Evolutionary conservation across 2,797 vertebrate genomes (phyloP).

Genomic region (Enteromius treurensis): DNA sequence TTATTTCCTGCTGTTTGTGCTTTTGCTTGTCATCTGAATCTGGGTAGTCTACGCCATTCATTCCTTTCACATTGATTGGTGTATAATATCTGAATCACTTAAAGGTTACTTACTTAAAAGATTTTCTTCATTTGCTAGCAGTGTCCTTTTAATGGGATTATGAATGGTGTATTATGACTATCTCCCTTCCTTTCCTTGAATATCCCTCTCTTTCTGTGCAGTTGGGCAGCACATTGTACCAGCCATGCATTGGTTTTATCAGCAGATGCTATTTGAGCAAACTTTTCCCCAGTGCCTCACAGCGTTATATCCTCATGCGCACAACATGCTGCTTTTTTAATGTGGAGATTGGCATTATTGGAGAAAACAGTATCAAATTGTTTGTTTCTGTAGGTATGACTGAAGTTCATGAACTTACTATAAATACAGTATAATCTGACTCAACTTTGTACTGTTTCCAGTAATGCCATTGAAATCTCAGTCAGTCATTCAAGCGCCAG

Average conservation of each 20-base stretch:
- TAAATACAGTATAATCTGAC: background rate
- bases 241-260: slow-evolving; percentile 57
- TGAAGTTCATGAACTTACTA: background rate
- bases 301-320: slow-evolving; percentile 69
- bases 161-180: slow-evolving; percentile 35
- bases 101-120: background rate
- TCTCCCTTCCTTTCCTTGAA: slow-evolving; percentile 36
- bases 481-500: slow-evolving; percentile 76
- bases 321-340: slow-evolving; percentile 77
- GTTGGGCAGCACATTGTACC: slow-evolving; percentile 62
- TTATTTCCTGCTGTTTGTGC: slow-evolving; percentile 60
- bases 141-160: background rate
- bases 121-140: background rate
- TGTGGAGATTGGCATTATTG: slow-evolving; percentile 83
- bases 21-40: slow-evolving; percentile 43
- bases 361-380: slow-evolving; percentile 69
- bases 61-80: slow-evolving; percentile 22
- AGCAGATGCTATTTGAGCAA: slow-evolving; percentile 66
- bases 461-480: slow-evolving; percentile 83
- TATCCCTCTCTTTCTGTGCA: slow-evolving; percentile 51
- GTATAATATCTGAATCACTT: background rate
- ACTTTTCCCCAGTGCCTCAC: slow-evolving; percentile 69
- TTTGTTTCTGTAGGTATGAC: background rate
- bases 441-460: slow-evolving; percentile 72
- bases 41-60: slow-evolving; percentile 30